Evolutionary conservation across 2,888 invertebrate species (phyloP), one percentile per base, ranked within the genome.

Genomic region (Agrenia bidenticulata): DNA sequence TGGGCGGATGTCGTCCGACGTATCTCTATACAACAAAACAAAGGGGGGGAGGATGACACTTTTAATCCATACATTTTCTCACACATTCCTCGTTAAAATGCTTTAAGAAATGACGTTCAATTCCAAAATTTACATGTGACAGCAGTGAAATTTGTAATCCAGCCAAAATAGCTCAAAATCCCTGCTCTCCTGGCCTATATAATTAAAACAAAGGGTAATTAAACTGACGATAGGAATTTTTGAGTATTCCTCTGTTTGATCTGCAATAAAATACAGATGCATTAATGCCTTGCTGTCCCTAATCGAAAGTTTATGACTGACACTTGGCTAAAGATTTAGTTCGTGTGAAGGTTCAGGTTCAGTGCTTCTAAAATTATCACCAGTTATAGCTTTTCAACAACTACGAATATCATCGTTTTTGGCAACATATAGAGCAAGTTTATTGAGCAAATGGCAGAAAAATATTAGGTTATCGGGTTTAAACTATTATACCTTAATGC

Each of bases 271-370:
- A 45, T 45, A 11, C 2, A 55, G 19, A 11, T 5, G 15, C 5
- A 27, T n/a, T n/a, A n/a, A n/a, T n/a, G n/a, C n/a, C n/a, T n/a
- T n/a, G n/a, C n/a, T n/a, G n/a, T 9, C 7, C 7, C 19, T 51
- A 23, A 23, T 51, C 23, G 51, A 51, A 23, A 19, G 21, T 51
- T 55, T 55, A 55, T 55, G 55, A 55, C 24, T 55, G 55, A 19
- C 55, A 55, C 55, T 27, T 55, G 55, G 24, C 24, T 55, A 26
- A 19, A 26, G 24, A 19, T 27, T 17, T 45, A 9, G 45, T 17
- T n/a, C 5, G 45, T 45, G n/a, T 45, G 45, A 55, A 51, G 51
- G 55, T 55, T 55, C 55, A 55, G 55, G 55, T 55, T 55, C 55
- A 55, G 4, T 32, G 21, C 51, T 15, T 11, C 55, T 32, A 32